These are phyloP conservation scores for Melolontha melolontha DNA, from an alignment of 2,888 invertebrate genomes.

Conservation along the genomic window DNA sequence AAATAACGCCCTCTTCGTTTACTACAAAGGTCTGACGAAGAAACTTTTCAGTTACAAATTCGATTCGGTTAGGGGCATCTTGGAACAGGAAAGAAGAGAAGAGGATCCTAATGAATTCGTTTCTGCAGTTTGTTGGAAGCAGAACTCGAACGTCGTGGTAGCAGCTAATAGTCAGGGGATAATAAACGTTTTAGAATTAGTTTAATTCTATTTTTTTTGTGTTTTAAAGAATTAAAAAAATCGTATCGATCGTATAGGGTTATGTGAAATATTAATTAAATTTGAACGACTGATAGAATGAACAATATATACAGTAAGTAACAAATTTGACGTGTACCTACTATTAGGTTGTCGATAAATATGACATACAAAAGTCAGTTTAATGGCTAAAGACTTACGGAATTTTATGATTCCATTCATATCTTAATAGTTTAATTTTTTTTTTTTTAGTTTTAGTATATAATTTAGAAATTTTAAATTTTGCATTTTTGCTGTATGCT, in stretches of 20 bases:
- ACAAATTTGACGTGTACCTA: too few species aligned
- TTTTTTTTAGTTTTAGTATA: too few species aligned
- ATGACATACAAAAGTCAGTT: too few species aligned
- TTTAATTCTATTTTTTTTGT: slow-evolving; percentile 64
- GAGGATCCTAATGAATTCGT: slow-evolving; percentile 94
- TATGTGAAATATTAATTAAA: too few species aligned
- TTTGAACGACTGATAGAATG: too few species aligned
- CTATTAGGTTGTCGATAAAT: too few species aligned
- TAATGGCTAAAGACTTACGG: too few species aligned
- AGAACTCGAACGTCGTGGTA: slow-evolving; percentile 85
- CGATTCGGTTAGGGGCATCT: slow-evolving; percentile 82
- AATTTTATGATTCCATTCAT: too few species aligned
- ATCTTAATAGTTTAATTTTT: too few species aligned
- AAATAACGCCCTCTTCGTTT: slow-evolving; percentile 92
- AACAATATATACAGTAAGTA: too few species aligned
- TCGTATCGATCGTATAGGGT: not conserved
- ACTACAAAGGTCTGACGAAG: slow-evolving; percentile 89
- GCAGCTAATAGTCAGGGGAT: slow-evolving; percentile 96
- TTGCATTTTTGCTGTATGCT: too few species aligned
- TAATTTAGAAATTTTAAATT: too few species aligned
- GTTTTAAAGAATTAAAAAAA: not conserved
- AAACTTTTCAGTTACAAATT: slow-evolving; percentile 90
- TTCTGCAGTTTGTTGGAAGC: slow-evolving; percentile 94
- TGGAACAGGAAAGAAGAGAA: slow-evolving; percentile 81
- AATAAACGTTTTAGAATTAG: slow-evolving; percentile 87